Evolutionary conservation across 1,140 invertebrate species (phyloP).

Genomic region (Lutraria rhynchaena): DNA sequence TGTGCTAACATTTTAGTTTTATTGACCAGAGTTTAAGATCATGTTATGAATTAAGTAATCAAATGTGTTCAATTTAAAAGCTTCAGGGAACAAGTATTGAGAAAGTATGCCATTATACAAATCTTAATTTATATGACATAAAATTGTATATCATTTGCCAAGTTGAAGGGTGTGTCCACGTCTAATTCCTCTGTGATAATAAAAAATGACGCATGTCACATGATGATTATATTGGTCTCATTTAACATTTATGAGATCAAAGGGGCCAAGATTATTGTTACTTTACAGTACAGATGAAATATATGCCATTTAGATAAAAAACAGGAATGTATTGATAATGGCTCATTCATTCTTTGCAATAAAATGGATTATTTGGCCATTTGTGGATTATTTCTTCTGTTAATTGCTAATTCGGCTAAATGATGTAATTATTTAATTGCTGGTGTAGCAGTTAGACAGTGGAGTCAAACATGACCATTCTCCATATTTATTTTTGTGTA

Average conservation of each 20-base stretch:
- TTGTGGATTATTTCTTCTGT: conserved; percentile 7
- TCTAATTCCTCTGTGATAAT: no score
- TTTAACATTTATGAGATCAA: conserved; percentile 22
- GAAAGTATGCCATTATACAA: no score
- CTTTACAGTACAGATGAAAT: neutral
- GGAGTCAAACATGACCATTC: no score
- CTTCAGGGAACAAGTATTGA: no score
- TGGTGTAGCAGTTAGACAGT: neutral
- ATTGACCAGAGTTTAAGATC: no score
- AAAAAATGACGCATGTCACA: conserved; percentile 7
- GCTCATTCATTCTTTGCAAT: conserved; percentile 17
- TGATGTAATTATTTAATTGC: conserved; percentile 28
- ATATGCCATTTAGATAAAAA: no score
- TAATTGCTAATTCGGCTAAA: conserved; percentile 29
- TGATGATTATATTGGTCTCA: neutral
- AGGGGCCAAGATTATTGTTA: conserved; percentile 6
- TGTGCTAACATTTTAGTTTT: no score
- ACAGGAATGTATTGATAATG: conserved; percentile 8
- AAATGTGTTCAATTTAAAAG: no score
- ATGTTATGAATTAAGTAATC: no score
- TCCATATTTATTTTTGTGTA: no score
- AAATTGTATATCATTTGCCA: conserved; percentile 6
- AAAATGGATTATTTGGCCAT: conserved; percentile 1
- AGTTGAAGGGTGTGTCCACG: no score
- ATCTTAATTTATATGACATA: conserved; percentile 12